phyloP scores from a whole-genome alignment of 2,797 vertebrate species.

The Erethizon dorsatum region DNA sequence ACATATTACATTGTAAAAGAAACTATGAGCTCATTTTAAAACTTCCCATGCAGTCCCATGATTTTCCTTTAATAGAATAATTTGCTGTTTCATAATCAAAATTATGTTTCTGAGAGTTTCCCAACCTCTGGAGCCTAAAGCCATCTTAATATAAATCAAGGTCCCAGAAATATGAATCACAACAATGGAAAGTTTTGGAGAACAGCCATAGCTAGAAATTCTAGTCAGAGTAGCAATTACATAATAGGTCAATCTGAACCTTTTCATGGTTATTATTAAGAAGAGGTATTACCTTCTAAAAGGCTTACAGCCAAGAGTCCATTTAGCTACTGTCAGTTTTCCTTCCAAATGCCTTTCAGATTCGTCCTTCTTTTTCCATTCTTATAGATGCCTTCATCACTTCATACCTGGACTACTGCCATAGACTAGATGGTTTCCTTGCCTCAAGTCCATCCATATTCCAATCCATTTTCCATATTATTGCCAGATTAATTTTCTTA shows the following conservation, averaged over 20 bases:
- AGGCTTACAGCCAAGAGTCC: slow-evolving; percentile 83
- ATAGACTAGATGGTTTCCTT: slow-evolving; percentile 76
- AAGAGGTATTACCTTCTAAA: slow-evolving; percentile 80
- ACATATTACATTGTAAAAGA: slow-evolving; percentile 22
- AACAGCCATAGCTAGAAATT: slow-evolving; percentile 79
- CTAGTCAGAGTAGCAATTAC: slow-evolving; percentile 77
- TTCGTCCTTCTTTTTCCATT: slow-evolving; percentile 81
- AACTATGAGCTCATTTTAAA: slow-evolving; percentile 64
- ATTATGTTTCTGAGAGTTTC: slow-evolving; percentile 78
- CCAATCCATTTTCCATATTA: slow-evolving; percentile 70
- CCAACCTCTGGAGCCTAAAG: slow-evolving; percentile 68
- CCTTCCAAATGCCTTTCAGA: slow-evolving; percentile 81
- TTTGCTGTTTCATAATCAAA: slow-evolving; percentile 79
- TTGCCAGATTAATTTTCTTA: slow-evolving; percentile 84
- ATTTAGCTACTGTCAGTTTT: slow-evolving; percentile 82
- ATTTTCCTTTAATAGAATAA: slow-evolving; percentile 61
- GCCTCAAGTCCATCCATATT: slow-evolving; percentile 68
- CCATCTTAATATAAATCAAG: slow-evolving; percentile 77
- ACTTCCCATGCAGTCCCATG: slow-evolving; percentile 32
- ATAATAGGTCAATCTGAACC: slow-evolving; percentile 79
- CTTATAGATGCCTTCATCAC: slow-evolving; percentile 78
- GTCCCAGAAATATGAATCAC: slow-evolving; percentile 76
- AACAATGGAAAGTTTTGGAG: slow-evolving; percentile 77
- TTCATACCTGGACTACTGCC: slow-evolving; percentile 82
- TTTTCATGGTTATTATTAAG: slow-evolving; percentile 80